Percentiles rank a stretch among this genome's conserved stretches.
Evolutionary conservation across 2,888 invertebrate genomes (phyloP).

Genomic region (Drosophila affinis): DNA sequence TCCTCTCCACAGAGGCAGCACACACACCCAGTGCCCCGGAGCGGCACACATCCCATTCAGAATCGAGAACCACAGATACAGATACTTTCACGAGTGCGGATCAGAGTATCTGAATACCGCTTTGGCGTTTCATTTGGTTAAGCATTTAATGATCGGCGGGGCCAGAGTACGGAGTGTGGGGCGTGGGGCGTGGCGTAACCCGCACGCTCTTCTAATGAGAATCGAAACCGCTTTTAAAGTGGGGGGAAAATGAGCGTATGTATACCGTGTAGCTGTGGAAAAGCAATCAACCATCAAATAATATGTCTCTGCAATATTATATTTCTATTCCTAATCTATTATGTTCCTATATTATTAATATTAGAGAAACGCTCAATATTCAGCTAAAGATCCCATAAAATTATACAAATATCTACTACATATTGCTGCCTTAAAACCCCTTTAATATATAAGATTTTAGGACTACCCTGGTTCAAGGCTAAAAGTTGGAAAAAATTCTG

Average conservation of each 20-base stretch:
- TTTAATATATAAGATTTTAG: no score
- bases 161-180: constrained; percentile 17
- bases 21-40: constrained; percentile 10
- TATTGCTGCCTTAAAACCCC: no score
- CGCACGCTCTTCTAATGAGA: constrained; percentile 63
- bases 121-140: constrained; percentile 61
- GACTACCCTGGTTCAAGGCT: no score
- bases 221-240: constrained; percentile 49
- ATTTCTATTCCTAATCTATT: no score
- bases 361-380: no score
- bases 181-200: constrained; percentile 52
- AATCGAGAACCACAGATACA: constrained; percentile 26
- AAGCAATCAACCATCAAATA: no score
- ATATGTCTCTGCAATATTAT: no score
- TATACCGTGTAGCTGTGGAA: background rate
- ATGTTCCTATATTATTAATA: no score
- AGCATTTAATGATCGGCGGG: constrained; percentile 71
- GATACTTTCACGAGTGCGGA: background rate
- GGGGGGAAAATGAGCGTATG: constrained; percentile 2
- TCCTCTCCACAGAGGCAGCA: constrained; percentile 1
- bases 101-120: constrained; percentile 11
- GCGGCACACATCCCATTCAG: constrained; percentile 40
- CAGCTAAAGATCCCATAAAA: no score
- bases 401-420: no score
- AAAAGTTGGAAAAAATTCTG: no score